A percentile compares a stretch with the other conserved stretches of the same genome.
phyloP scores from a whole-genome alignment of 1,140 invertebrate species.

The Drosophila ironensis region DNA sequence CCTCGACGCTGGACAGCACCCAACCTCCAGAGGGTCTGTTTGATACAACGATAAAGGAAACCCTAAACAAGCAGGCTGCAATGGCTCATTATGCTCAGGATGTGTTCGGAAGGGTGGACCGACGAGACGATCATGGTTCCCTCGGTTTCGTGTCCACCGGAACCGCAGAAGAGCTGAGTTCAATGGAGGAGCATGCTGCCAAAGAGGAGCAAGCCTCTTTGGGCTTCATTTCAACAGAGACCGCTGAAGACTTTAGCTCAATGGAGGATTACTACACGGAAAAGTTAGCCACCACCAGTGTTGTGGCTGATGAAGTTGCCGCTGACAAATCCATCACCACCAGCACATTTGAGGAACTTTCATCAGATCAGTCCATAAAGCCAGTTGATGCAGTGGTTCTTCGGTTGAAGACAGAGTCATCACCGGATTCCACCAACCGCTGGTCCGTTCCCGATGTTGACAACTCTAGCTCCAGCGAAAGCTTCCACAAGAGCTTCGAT shows the following conservation, averaged over 20 bases:
- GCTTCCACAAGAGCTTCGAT: conserved; percentile 94
- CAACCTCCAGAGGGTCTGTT: conserved; percentile 60
- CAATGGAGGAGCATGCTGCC: conserved; percentile 66
- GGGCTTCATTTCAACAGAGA: conserved; percentile 74
- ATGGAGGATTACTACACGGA: conserved; percentile 80
- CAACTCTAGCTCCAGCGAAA: conserved; percentile 93
- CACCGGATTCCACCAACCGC: conserved; percentile 83
- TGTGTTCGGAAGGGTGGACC: conserved; percentile 46
- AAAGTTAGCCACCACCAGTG: conserved; percentile 54
- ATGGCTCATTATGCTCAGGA: conserved; percentile 67
- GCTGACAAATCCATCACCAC: conserved; percentile 53
- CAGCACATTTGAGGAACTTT: conserved; percentile 61
- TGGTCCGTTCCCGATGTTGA: conserved; percentile 87
- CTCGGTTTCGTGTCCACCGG: conserved; percentile 74
- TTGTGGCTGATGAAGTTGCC: conserved; percentile 51
- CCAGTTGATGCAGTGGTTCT: conserved; percentile 75
- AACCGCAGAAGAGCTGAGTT: conserved; percentile 71
- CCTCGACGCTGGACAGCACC: conserved; percentile 51
- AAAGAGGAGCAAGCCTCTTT: conserved; percentile 73
- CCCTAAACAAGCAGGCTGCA: conserved; percentile 65
- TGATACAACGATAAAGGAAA: conserved; percentile 64
- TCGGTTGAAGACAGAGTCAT: conserved; percentile 83
- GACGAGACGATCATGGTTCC: conserved; percentile 66
- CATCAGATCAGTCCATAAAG: conserved; percentile 65
- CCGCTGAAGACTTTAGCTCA: conserved; percentile 75